Base-by-base conservation (phyloP, 2,113 vertebrate genomes). In the Sebastes fasciatus region DNA sequence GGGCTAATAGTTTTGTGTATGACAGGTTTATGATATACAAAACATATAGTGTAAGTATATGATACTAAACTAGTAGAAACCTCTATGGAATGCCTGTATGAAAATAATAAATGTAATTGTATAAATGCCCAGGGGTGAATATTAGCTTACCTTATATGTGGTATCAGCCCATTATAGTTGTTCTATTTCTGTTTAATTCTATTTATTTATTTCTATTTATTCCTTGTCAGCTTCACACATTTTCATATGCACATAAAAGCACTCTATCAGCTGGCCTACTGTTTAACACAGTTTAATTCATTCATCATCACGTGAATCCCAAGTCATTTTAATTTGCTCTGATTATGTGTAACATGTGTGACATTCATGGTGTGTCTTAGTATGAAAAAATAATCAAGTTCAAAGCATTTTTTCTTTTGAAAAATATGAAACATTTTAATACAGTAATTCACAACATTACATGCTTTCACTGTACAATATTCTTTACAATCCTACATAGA, bases 341-440 rank as follows among this genome's bases (percentile, higher is more conserved):
- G n/a, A 62, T 67, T 16, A 6, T 54, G 26, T 46, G 34, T 64
- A 46, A 21, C 17, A 55, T 48, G 2, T 69, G 2, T 69, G 14
- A 57, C 8, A 48, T 54, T n/a, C 17, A 13, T 43, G 3, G 13
- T 40, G 6, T 17, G 21, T 11, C 4, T 21, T 54, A 1, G 2
- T 23, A 7, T 21, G 49, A 61, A 2, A 62, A 66, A 19, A 76
- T 14, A n/a, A n/a, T 51, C 2, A 51, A 60, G 1, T 55, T 79
- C 58, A 75, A 73, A 61, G 10, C 62, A 13, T 12, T 73, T 80
- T 86, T 86, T 34, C 46, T 72, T 89, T 87, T 88, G 72, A 93
- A 92, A 90, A 94, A 89, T 94, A 90, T 83, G 73, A 91, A 93
- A 93, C 86, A 80, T 88, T 93, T 93, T 93, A 92, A 87, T 92